A percentile compares a stretch with the other conserved stretches of the same genome.
phyloP scores from a whole-genome alignment of 2,888 invertebrate genomes.

The Hydroisotoma schaefferi region DNA sequence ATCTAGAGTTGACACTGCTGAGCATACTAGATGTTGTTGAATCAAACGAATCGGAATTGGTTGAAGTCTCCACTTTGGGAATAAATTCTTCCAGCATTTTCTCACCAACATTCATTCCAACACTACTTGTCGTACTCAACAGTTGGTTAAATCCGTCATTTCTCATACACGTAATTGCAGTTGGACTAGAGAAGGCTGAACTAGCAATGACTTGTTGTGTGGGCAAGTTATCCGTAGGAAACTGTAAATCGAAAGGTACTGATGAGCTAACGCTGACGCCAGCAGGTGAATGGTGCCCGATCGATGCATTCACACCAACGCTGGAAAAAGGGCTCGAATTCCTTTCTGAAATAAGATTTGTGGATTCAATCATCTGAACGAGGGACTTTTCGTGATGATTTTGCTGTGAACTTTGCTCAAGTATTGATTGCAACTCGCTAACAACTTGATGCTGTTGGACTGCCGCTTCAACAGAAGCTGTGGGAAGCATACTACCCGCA shows the following conservation, averaged over 20 bases:
- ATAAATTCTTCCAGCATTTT: constrained; percentile 1
- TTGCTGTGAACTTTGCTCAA: constrained; percentile 32
- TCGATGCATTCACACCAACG: no score
- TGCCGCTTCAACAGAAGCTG: constrained; percentile 8
- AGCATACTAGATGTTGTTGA: neutral
- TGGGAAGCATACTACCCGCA: constrained; percentile 1
- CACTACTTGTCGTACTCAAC: constrained; percentile 10
- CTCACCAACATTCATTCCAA: constrained; percentile 12
- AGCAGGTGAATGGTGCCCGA: no score
- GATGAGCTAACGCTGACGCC: constrained; percentile 1
- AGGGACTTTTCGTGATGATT: constrained; percentile 7
- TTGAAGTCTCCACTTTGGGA: neutral
- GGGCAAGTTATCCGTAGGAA: constrained; percentile 16
- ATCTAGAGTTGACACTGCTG: neutral
- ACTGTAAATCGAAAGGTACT: constrained; percentile 38
- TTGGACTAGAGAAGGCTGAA: neutral
- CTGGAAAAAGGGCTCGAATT: constrained; percentile 6
- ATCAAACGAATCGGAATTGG: neutral
- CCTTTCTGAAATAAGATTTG: constrained; percentile 18
- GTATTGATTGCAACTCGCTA: constrained; percentile 28
- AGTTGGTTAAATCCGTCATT: constrained; percentile 6
- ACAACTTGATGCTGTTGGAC: constrained; percentile 30
- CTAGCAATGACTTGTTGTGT: neutral
- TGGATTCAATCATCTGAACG: constrained; percentile 11
- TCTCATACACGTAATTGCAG: neutral